Evolutionary conservation across 2,113 vertebrate genomes (phyloP).

Genomic region (Psittacula cyanocephala): DNA sequence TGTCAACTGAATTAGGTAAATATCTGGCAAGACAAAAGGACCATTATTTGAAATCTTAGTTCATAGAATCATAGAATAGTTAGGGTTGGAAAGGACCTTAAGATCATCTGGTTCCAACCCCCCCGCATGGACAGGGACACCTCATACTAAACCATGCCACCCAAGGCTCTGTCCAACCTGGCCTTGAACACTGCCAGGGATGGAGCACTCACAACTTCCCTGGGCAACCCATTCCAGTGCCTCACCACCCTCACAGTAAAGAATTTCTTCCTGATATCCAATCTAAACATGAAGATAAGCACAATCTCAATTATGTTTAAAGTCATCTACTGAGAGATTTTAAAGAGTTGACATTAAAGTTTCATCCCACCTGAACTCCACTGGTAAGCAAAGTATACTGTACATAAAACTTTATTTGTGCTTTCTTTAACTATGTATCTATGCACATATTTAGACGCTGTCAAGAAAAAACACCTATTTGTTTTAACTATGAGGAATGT

Average conservation of each 20-base stretch:
- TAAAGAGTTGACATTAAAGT: neutral
- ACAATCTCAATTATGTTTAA: neutral
- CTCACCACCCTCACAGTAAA: no score
- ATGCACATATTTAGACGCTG: neutral
- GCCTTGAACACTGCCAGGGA: no score
- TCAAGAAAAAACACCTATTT: neutral
- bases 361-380: neutral
- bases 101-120: no score
- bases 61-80: neutral
- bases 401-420: neutral
- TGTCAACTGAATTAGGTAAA: neutral
- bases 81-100: no score
- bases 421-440: neutral
- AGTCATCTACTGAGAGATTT: neutral
- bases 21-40: neutral
- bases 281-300: neutral
- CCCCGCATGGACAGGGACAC: no score
- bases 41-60: neutral
- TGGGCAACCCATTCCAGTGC: no score
- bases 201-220: no score
- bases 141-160: no score
- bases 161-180: no score
- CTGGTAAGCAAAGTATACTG: neutral
- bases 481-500: neutral
- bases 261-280: no score